A percentile compares a stretch with the other conserved stretches of the same genome.
Conservation (phyloP, 2,797 vertebrate genomes). For the Catamblyrhynchus diadema region DNA sequence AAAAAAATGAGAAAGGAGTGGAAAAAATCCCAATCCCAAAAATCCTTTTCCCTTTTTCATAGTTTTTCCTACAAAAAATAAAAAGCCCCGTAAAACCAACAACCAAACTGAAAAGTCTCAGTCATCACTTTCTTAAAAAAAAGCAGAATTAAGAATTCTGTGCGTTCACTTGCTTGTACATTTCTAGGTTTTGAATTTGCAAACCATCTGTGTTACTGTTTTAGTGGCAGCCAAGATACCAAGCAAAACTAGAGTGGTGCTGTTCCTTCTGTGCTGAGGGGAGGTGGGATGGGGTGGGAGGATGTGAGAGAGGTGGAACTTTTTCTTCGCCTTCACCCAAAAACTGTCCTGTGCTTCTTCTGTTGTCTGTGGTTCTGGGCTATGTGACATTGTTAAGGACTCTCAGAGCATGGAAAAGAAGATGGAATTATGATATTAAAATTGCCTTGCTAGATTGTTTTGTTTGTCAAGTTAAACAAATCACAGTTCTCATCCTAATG, state of each 20-base stretch:
- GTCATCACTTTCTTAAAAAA: background rate
- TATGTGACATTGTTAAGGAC: conserved; percentile 70
- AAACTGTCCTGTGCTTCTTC: conserved; percentile 78
- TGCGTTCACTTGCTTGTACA: background rate
- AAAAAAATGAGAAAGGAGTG: accelerated
- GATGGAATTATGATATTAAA: background rate
- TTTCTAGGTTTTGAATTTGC: background rate
- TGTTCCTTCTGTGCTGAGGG: background rate
- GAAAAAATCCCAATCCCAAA: background rate
- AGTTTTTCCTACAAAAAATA: background rate
- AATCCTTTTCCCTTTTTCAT: background rate
- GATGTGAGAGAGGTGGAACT: background rate
- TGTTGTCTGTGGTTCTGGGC: conserved; percentile 67
- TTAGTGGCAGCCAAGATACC: background rate
- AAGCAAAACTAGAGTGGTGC: background rate
- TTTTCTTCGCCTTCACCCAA: conserved; percentile 60
- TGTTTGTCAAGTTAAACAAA: background rate
- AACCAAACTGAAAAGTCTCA: background rate
- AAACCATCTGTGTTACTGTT: background rate
- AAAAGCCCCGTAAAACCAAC: accelerated
- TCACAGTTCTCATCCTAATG: background rate
- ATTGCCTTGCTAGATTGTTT: background rate
- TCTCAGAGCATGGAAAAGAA: conserved; percentile 57
- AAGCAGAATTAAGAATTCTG: background rate
- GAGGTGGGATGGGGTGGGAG: background rate